A percentile compares a stretch with the other conserved stretches of the same genome.
phyloP scores from a whole-genome alignment of 92 coral and sea anemone genomes.

The Siderastrea siderea region DNA sequence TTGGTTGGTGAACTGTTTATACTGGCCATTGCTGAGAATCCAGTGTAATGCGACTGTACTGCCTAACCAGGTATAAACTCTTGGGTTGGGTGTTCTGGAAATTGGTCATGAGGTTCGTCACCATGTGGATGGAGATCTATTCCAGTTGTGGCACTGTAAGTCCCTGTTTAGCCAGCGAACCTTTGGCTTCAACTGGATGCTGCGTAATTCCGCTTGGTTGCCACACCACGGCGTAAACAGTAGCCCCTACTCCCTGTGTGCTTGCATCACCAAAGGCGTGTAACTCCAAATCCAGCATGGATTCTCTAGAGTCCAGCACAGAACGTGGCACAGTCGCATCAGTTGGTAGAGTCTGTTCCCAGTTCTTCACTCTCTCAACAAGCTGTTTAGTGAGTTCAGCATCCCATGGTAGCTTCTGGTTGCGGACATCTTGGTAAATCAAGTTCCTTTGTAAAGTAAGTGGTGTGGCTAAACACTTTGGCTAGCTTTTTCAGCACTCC shows the following conservation, averaged over 20 bases:
- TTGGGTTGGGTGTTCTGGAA: conserved; percentile 1
- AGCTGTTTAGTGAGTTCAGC: conserved; percentile 16
- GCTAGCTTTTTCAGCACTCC: conserved; percentile 6
- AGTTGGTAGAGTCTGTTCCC: conserved; percentile 46
- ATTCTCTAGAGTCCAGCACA: background rate
- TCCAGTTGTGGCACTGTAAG: conserved; percentile 47
- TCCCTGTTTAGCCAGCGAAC: conserved; percentile 41
- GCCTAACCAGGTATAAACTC: conserved; percentile 48
- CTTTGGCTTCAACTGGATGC: conserved; percentile 18
- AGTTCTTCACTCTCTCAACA: conserved; percentile 4
- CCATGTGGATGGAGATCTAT: conserved; percentile 41
- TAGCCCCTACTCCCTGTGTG: conserved; percentile 29
- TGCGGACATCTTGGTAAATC: conserved; percentile 45
- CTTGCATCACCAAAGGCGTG: conserved; percentile 37
- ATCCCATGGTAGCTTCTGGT: conserved; percentile 51
- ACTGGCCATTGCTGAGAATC: conserved; percentile 45
- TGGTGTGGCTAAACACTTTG: conserved; percentile 30
- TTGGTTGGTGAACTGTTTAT: conserved; percentile 40
- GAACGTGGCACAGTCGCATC: conserved; percentile 27
- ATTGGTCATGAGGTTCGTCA: conserved; percentile 21
- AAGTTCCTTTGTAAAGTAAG: conserved; percentile 33
- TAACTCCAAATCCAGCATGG: background rate
- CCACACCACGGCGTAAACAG: conserved; percentile 41
- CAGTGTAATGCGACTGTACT: conserved; percentile 58
- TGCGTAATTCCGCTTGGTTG: conserved; percentile 34